phyloP scores from a whole-genome alignment of 2,888 invertebrate species.

The Hirudinaria manillensis region DNA sequence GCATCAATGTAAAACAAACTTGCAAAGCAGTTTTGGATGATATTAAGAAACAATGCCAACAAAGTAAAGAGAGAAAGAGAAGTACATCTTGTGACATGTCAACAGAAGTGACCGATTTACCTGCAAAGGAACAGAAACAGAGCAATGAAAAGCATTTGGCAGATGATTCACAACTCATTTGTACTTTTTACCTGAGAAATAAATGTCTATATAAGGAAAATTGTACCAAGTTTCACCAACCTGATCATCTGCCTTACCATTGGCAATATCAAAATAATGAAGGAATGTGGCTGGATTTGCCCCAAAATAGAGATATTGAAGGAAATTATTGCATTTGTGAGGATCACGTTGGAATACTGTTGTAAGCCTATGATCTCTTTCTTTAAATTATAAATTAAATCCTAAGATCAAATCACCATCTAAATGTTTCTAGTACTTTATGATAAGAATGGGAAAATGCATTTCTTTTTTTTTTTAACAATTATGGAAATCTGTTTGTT shows the following conservation, averaged over 20 bases:
- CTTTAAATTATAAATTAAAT: neutral
- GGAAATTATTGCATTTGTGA: constrained; percentile 21
- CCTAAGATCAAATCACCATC: neutral
- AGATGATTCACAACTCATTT: constrained; percentile 16
- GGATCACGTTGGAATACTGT: neutral
- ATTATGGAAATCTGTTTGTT: neutral
- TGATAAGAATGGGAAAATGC: neutral
- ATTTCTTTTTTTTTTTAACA: neutral
- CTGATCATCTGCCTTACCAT: constrained; percentile 23
- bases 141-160: neutral
- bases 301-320: constrained; percentile 15
- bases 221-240: constrained; percentile 24
- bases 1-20: constrained; percentile 9
- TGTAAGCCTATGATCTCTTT: constrained; percentile 6
- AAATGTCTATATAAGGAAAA: constrained; percentile 17
- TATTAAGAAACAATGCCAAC: too few species aligned
- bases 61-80: too few species aligned
- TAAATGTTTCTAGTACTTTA: neutral
- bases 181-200: constrained; percentile 27
- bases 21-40: too few species aligned
- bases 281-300: constrained; percentile 6
- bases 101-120: too few species aligned
- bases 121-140: neutral
- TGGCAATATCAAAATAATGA: constrained; percentile 27
- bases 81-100: too few species aligned